Conservation (phyloP, 2,888 invertebrate genomes). For the Chymomyza fuscimana region DNA sequence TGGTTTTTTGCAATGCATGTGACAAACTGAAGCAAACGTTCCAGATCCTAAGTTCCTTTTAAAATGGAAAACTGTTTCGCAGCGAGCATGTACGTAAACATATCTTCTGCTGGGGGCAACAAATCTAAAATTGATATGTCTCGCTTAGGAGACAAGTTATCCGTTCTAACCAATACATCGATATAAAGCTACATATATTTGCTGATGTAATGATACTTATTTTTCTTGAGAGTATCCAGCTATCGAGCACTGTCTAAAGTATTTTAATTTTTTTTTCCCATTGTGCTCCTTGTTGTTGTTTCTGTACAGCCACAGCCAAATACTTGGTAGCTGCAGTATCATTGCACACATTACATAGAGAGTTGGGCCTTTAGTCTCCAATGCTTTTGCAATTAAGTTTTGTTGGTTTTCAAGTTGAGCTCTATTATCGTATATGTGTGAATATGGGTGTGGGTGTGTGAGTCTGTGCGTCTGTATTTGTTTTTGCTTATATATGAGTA, state of each 20-base stretch:
- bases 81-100: too few relatives aligned
- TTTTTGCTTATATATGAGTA: background rate
- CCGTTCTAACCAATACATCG: too few relatives aligned
- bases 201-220: too few relatives aligned
- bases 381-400: constrained; percentile 29
- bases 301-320: background rate
- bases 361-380: background rate
- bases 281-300: background rate
- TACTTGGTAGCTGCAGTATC: background rate
- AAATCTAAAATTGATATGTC: too few relatives aligned
- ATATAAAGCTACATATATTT: too few relatives aligned
- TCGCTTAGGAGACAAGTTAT: too few relatives aligned
- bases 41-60: background rate
- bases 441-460: background rate
- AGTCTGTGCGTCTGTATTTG: constrained; percentile 4
- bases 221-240: too few relatives aligned
- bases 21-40: too few relatives aligned
- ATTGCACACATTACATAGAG: background rate
- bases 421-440: constrained; percentile 19
- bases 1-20: background rate
- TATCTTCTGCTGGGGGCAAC: too few relatives aligned
- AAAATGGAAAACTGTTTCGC: too few relatives aligned
- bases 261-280: background rate
- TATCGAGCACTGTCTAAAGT: too few relatives aligned
- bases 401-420: constrained; percentile 19